Evolutionary conservation across 2,797 vertebrate species (phyloP).

Genomic region (Scolopax rusticola): DNA sequence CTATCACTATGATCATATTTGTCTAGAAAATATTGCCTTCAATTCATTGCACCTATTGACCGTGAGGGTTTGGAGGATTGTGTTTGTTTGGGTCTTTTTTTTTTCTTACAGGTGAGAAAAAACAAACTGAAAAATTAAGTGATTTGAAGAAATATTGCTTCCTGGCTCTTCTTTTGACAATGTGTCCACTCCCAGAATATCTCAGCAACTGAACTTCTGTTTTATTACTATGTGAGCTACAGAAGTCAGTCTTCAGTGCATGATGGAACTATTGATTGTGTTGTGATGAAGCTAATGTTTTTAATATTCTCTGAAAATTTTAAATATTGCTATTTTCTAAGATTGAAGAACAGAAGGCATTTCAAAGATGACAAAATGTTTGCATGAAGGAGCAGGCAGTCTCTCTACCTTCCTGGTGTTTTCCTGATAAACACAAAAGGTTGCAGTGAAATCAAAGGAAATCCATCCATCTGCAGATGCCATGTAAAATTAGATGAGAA

Average conservation of each 20-base stretch:
- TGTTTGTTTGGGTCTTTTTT: neutral
- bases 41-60: neutral
- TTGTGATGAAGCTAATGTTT: neutral
- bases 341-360: neutral
- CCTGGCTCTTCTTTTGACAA: neutral
- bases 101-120: neutral
- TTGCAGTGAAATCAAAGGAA: neutral
- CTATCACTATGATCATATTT: neutral
- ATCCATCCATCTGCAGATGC: neutral
- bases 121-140: neutral
- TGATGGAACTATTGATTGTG: neutral
- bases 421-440: neutral
- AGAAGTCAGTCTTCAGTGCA: neutral
- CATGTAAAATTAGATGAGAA: neutral
- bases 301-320: neutral
- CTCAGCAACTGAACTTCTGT: neutral
- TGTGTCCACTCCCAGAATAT: neutral
- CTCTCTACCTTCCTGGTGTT: neutral
- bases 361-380: neutral
- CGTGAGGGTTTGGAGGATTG: neutral
- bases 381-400: neutral
- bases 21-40: neutral
- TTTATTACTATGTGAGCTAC: neutral
- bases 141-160: neutral
- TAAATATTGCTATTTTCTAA: neutral